Evolutionary conservation across 2,797 vertebrate genomes (phyloP), one percentile per base, ranked within the genome.

Genomic region (Anniella stebbinsi): DNA sequence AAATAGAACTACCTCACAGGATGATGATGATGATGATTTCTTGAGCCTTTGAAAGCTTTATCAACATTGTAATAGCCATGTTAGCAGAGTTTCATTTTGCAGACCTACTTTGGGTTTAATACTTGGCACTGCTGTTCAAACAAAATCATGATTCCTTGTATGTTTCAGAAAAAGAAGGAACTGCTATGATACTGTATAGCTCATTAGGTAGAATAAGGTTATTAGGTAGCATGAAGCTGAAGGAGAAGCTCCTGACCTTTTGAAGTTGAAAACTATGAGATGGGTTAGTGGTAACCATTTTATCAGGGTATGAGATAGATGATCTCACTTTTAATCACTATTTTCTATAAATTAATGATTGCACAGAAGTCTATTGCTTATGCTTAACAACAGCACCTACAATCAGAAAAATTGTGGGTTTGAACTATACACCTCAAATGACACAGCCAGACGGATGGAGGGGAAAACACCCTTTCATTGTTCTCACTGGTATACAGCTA

Each of bases 11-110:
- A 23, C 78, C 82, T 84, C 66, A 84, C 67, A 66, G 45, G n/a
- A n/a, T n/a, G n/a, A n/a, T n/a, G n/a, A n/a, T n/a, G n/a, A n/a
- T n/a, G n/a, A n/a, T n/a, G n/a, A n/a, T n/a, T 67, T 18, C 45
- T 93, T 90, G 89, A 86, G 91, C 66, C 80, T 93, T 93, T 86
- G 91, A 91, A 91, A 84, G 6, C 28, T 66, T 0, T 85, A 13
- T 81, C 70, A 87, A 38, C 41, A 1, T 80, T 92, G 93, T 92
- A 81, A 80, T 2, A 80, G 6, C 38, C 28, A 75, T 12, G 48
- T 54, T 51, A 33, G 41, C n/a, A 80, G 51, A n/a, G 15, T 57
- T 88, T 45, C 28, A 63, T 84, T 80, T 36, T 83, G 48, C 28
- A 82, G 13, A 63, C 18, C 25, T 60, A 36, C 18, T 86, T 87